Evolutionary conservation across 37 sponge, comb jelly and placozoan genomes (phyloP).

Genomic region (Ephydatia muelleri): DNA sequence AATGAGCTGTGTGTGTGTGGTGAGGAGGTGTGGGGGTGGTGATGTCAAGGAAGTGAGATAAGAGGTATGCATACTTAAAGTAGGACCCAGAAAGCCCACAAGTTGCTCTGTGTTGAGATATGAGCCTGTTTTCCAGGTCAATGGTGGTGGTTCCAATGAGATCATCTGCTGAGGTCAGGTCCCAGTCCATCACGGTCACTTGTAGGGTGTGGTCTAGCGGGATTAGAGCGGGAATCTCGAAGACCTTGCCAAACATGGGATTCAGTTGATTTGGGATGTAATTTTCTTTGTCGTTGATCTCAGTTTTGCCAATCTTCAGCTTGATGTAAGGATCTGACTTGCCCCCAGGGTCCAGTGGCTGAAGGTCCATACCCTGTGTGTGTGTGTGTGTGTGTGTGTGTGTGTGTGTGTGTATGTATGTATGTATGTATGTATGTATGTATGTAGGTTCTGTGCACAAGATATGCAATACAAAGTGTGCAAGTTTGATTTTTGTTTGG

Average conservation of each 20-base stretch:
- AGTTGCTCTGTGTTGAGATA: slow-evolving; percentile 79
- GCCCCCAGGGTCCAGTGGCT: not conserved
- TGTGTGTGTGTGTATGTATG: too few relatives aligned
- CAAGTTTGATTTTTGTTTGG: too few relatives aligned
- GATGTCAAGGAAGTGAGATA: too few relatives aligned
- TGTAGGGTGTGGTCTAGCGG: slow-evolving; percentile 80
- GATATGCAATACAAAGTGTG: too few relatives aligned
- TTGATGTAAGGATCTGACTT: slow-evolving; percentile 93
- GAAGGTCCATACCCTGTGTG: slow-evolving; percentile 1
- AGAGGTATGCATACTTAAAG: slow-evolving; percentile 87
- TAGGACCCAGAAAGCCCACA: slow-evolving; percentile 89
- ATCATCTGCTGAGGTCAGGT: slow-evolving; percentile 87
- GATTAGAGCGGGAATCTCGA: slow-evolving; percentile 82
- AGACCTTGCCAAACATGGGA: slow-evolving; percentile 94
- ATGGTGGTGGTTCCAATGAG: slow-evolving; percentile 95
- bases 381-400: not conserved
- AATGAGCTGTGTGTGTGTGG: too few relatives aligned
- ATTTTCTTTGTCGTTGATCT: slow-evolving; percentile 84
- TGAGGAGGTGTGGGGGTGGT: too few relatives aligned
- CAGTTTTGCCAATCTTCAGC: slow-evolving; percentile 83
- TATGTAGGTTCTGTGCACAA: too few relatives aligned
- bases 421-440: too few relatives aligned
- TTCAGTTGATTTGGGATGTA: slow-evolving; percentile 91
- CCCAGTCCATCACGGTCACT: slow-evolving; percentile 92
- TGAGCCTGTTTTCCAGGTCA: slow-evolving; percentile 96